Evolutionary conservation across 2,888 invertebrate species (phyloP), one percentile per base, ranked within the genome.

Genomic region (Eurois occulta): DNA sequence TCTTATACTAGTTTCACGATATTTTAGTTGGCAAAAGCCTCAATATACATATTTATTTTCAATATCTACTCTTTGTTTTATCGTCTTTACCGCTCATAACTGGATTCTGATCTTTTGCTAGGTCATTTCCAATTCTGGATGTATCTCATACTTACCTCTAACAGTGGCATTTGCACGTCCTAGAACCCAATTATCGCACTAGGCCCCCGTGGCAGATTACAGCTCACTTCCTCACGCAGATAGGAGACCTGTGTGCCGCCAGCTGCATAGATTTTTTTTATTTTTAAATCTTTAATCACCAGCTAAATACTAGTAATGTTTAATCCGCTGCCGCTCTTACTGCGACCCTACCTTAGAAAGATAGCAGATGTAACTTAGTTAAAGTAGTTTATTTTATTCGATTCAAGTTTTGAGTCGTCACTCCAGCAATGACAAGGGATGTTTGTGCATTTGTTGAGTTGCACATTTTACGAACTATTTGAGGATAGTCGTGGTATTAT

Each of bases 321-420:
- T 32, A 35, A 62, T 21, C 62, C 41, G 24, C 38, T 60, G 10
- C 75, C 77, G 78, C 86, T 78, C 0, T 1, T 16, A 79, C 46
- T 78, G 64, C 0, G 35, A 74, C 74, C 76, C 1, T 11, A 11
- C 67, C 48, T 24, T 38, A 72, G 4, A 38, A 71, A 84, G 75
- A 77, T 78, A 77, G 80, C 67, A 46, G 69, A 75, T 78, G 70
- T 78, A 75, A 83, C 75, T 66, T 78, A 82, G 72, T 81, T 79
- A n/a, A 70, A 85, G 77, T 86, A 81, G 78, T 81, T 80, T 78
- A 81, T 83, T 88, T 75, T 75, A 81, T 77, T 86, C 78, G 80
- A 79, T 77, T 81, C 66, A 81, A 86, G 76, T 83, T 81, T 60
- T 4, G 3, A 76, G 73, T 66, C 64, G 64, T 76, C 77, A 67